These are phyloP conservation scores for Crotalus tigris DNA, from an alignment of 2,113 vertebrate genomes.

Conservation along the genomic window DNA sequence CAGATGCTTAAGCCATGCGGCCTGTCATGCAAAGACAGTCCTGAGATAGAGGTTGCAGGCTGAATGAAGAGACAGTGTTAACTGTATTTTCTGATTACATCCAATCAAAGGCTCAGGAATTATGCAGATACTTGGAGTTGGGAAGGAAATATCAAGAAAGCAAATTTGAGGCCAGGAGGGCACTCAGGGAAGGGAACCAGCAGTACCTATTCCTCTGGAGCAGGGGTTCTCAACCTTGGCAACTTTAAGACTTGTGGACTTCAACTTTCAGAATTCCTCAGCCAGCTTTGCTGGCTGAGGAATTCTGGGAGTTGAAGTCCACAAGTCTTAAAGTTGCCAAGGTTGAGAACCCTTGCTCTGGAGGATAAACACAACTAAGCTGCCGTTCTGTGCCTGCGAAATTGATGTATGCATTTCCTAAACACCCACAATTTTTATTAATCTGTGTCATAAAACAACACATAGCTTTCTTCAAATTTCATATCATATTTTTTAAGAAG, in stretches of 20 bases:
- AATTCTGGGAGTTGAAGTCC: no score
- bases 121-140: background rate
- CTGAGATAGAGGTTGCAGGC: background rate
- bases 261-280: no score
- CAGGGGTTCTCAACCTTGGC: no score
- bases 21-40: background rate
- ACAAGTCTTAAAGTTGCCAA: no score
- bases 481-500: background rate
- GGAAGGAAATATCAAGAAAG: background rate
- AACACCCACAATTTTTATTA: background rate
- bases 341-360: background rate
- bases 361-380: background rate
- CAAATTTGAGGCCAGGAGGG: background rate
- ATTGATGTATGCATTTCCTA: background rate
- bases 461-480: background rate
- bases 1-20: background rate
- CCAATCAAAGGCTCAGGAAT: background rate
- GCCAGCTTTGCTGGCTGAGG: no score
- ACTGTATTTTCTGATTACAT: background rate
- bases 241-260: no score
- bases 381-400: background rate
- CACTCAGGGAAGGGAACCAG: background rate
- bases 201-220: background rate
- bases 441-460: background rate
- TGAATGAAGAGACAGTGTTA: background rate